Evolutionary conservation across 2,113 vertebrate genomes (phyloP), one percentile per base, ranked within the genome.

Genomic region (Callipepla californica): DNA sequence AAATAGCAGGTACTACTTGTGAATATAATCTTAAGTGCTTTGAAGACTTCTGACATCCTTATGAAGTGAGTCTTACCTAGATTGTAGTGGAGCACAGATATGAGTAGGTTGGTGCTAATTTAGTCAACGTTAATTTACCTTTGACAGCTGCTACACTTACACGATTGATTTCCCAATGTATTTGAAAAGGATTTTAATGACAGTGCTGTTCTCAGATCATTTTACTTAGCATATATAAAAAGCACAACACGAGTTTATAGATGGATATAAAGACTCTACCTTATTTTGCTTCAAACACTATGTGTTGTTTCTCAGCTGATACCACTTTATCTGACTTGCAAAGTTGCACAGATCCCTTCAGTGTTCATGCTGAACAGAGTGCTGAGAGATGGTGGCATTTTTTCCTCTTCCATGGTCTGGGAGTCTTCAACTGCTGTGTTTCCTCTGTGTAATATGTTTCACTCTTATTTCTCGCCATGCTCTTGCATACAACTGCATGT

Each of bases 1-100:
- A 98, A 88, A 96, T 99, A 92, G 98, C 98, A 99, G 99, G 99
- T 99, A 97, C 96, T 55, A 61, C 6, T 87, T 91, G n/a, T 90
- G 22, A 51, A 28, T 89, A 28, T 84, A 44, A 30, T 89, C 78
- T 28, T 9, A 78, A 89, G 23, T 63, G 8, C 38, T 76, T 69
- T 55, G 55, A 83, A 81, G 30, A 70, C 10, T 58, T 58, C 70
- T 22, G 14, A 45, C 23, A 75, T 44, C 32, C 18, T 48, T 34
- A n/a, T 61, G 26, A 76, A 48, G 25, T 34, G 25, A 76, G 18
- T 18, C n/a, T 53, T 30, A 53, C 9, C 34, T 75, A n/a, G n/a
- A 68, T 74, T 38, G 59, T 58, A 69, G 62, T n/a, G 34, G 50
- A 74, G 19, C 47, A 83, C 28, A 70, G 70, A 92, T 11, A 11